Base-by-base conservation (phyloP, 2,113 vertebrate genomes). In the Rhinoptilus africanus region DNA sequence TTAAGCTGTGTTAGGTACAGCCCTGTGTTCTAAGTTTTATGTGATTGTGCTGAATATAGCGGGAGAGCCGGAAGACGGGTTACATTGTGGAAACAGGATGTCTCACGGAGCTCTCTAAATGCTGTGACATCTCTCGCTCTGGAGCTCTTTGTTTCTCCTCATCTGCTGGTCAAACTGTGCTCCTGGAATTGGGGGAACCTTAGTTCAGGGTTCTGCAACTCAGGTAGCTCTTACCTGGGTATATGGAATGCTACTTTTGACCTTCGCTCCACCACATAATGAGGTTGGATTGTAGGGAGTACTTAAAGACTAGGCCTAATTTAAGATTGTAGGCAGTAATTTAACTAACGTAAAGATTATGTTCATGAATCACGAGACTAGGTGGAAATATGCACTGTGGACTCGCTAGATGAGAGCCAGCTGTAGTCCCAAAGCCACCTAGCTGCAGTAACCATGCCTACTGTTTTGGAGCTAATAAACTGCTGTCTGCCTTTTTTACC, bases 41-140 rank as follows among this genome's bases (percentile, higher is more conserved):
- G 28, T 24, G 17, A 12, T n/a, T 0, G 0, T 51, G 17, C 34
- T n/a, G 28, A 26, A 16, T 26, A 7, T 14, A 69, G 35, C 66
- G 56, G 17, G 16, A 60, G 32, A 69, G 3, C 3, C 0, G 2
- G 2, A 56, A 48, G 28, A 24, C 32, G 35, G 14, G n/a, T 32
- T 53, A 26, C 10, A 7, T 7, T 7, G 14, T 39, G 20, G 60
- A 39, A 79, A 35, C 1, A 2, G 41, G 12, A 35, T 2, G 0
- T 57, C 48, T 74, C 37, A 22, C 8, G 23, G 11, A 45, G 50
- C 15, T 60, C 22, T 67, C 4, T 45, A 10, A 50, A 39, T 23
- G 24, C 18, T 64, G 7, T 8, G 39, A 24, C 19, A 18, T 41
- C 32, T 66, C 56, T 71, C 1, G 0, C 7, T 63, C 5, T 1